Evolutionary conservation across 2,113 vertebrate species (phyloP).

Genomic region (Hyperoodon ampullatus): DNA sequence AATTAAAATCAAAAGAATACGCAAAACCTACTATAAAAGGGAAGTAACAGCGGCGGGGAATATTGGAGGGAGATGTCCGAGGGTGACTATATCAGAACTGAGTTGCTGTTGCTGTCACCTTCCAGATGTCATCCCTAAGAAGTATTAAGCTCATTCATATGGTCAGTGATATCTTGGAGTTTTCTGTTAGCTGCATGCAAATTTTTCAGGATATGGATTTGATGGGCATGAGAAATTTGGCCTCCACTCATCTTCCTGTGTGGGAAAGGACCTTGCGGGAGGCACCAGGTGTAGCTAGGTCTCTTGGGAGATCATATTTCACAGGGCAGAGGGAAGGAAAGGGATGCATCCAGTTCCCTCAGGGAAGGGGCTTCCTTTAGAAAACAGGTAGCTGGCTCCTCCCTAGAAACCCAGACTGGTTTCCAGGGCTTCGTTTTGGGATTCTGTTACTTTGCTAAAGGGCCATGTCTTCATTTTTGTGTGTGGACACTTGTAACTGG

Average conservation of each 20-base stretch:
- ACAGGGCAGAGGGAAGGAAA: neutral
- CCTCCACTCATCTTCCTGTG: neutral
- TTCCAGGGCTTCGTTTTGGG: neutral
- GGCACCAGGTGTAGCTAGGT: neutral
- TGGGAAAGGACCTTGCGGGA: neutral
- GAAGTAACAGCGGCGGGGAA: neutral
- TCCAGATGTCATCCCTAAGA: neutral
- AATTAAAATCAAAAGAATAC: neutral
- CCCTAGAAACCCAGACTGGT: neutral
- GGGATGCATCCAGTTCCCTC: neutral
- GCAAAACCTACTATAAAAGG: neutral
- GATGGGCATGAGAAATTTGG: neutral
- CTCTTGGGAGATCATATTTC: neutral
- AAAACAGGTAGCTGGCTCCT: neutral
- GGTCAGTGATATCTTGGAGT: neutral
- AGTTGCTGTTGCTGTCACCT: neutral
- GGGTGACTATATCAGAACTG: neutral
- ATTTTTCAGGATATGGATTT: neutral
- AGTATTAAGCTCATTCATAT: neutral
- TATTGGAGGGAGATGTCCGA: neutral
- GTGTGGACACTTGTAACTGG: neutral
- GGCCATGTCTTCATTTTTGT: neutral
- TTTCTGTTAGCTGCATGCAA: neutral
- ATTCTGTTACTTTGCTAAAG: neutral
- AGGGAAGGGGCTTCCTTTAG: neutral